Evolutionary conservation across 2,888 invertebrate genomes (phyloP), one percentile per base, ranked within the genome.

Genomic region (Seira sanloemensis): DNA sequence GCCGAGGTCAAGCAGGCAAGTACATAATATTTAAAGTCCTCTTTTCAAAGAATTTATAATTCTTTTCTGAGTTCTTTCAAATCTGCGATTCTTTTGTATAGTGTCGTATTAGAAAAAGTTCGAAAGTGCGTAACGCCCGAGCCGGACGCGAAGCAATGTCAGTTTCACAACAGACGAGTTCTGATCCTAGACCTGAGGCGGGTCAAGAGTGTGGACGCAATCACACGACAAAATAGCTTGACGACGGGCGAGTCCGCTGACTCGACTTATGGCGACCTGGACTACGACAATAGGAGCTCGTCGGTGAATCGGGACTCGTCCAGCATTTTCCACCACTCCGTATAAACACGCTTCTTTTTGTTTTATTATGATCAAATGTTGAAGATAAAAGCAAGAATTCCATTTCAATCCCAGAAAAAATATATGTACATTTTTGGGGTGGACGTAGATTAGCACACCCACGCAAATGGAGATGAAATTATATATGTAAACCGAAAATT

Each of bases 161-260:
- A 88, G 25, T 88, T 89, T 62, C 87, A 89, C 62, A 85, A 86
- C 27, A 93, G 94, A 84, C 94, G 95, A 21, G 92, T 94, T 78
- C 93, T 96, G n/a, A 94, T 96, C 18, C 91, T 96, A 65, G 95
- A 96, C 91, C 91, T 96, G 72, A 91, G 95, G 78, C 91, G 94
- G 7, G 89, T 89, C 12, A 89, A 88, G 74, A 89, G 89, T 82
- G 88, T 89, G 9, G 89, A 89, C 81, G 88, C 86, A 0, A 86
- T 88, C 25, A 86, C 88, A 7, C 84, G 88, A 16, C 89, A 89
- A 72, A 88, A 87, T 26, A 88, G 88, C 71, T 69, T 87, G 2
- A 87, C 87, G 0, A 87, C 89, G 7, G 87, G 85, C 21, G 88
- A 88, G 2, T 88, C 88, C 5, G 78, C 81, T 16, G 88, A 88